These are phyloP conservation scores for Cephus pygmeus DNA, from an alignment of 2,888 invertebrate species.

Conservation along the genomic window DNA sequence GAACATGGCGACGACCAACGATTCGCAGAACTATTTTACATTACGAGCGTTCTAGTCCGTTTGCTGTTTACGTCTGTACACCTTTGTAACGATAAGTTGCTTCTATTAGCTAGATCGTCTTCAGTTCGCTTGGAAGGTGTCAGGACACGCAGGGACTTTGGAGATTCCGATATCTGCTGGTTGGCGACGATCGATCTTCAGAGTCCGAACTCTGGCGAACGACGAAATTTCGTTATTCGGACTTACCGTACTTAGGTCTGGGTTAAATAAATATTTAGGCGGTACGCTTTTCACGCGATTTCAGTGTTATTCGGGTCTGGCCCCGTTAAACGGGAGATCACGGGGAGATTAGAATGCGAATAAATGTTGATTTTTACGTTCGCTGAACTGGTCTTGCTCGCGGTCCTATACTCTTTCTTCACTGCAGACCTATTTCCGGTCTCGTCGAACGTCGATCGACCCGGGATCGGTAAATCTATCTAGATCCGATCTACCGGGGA, in stretches of 20 bases:
- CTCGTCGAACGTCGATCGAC: background rate
- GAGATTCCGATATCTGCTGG: background rate
- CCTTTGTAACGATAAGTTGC: constrained; percentile 40
- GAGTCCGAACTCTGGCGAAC: background rate
- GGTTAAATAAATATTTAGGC: background rate
- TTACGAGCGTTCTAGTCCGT: constrained; percentile 18
- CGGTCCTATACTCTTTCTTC: background rate
- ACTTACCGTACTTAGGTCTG: background rate
- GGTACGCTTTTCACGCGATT: background rate
- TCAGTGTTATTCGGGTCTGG: background rate
- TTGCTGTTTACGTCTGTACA: constrained; percentile 38
- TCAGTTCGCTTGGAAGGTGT: background rate
- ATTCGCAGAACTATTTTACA: background rate
- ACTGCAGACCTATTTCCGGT: background rate
- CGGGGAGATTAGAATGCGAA: background rate
- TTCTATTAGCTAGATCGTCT: constrained; percentile 34
- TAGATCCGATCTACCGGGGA: too few species aligned
- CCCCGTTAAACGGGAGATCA: background rate
- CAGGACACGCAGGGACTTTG: background rate
- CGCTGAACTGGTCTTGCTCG: background rate
- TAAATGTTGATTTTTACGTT: background rate
- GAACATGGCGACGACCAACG: background rate
- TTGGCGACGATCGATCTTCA: background rate
- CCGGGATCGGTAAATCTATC: background rate
- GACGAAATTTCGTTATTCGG: background rate